Conservation (phyloP, 1,140 invertebrate species). For the Liolophura sinensis region DNA sequence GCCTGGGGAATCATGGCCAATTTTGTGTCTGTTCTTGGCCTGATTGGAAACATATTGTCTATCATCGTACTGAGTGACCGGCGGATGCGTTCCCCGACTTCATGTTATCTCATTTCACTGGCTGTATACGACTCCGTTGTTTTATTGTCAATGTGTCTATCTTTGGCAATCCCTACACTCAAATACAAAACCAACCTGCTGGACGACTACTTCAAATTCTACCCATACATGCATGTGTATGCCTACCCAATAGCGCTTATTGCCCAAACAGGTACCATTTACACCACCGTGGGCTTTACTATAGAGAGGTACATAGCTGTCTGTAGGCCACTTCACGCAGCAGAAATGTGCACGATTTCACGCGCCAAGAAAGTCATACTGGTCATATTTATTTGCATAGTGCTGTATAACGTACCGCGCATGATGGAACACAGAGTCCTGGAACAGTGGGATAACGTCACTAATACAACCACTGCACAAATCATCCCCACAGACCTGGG, state of each 20-base stretch:
- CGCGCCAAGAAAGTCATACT: conserved; percentile 66
- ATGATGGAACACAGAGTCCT: conserved; percentile 67
- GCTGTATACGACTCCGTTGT: conserved; percentile 52
- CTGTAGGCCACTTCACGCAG: conserved; percentile 76
- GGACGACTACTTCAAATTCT: conserved; percentile 65
- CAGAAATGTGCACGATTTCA: conserved; percentile 73
- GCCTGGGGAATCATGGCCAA: conserved; percentile 65
- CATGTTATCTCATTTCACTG: conserved; percentile 51
- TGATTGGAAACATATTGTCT: conserved; percentile 52
- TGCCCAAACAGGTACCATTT: conserved; percentile 85
- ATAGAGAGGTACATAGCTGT: conserved; percentile 78
- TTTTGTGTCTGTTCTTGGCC: conserved; percentile 64
- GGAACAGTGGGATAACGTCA: conserved; percentile 24
- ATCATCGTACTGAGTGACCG: conserved; percentile 49
- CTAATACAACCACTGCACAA: conserved; percentile 11
- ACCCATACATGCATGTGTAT: conserved; percentile 59
- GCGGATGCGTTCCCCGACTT: conserved; percentile 53
- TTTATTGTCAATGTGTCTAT: conserved; percentile 73
- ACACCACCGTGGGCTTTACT: conserved; percentile 76
- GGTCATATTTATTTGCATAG: conserved; percentile 67
- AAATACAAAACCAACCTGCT: conserved; percentile 79
- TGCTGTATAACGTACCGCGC: conserved; percentile 70
- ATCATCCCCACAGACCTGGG: conserved; percentile 33
- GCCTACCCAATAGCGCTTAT: conserved; percentile 67
- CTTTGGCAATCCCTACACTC: conserved; percentile 73